phyloP scores from a whole-genome alignment of 1,140 invertebrate species.

The Bombyx mandarina region DNA sequence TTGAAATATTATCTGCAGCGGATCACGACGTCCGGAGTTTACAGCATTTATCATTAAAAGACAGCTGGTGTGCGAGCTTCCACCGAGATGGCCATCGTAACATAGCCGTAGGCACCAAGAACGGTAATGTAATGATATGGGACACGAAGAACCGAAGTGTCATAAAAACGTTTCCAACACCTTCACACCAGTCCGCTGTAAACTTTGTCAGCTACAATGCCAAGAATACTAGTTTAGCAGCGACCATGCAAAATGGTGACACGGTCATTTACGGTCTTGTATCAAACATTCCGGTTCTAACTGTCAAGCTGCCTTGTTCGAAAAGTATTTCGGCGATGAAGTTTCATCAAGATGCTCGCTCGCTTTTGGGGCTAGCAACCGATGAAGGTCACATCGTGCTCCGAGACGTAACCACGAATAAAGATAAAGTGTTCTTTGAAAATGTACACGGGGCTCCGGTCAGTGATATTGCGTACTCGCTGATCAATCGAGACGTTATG shows the following conservation, averaged over 20 bases:
- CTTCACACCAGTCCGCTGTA: conserved; percentile 44
- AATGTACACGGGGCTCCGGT: conserved; percentile 64
- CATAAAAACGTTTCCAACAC: conserved; percentile 54
- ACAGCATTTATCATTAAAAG: conserved; percentile 57
- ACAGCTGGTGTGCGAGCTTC: conserved; percentile 60
- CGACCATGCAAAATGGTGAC: conserved; percentile 59
- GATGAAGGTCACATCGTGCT: conserved; percentile 65
- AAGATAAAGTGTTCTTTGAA: conserved; percentile 61
- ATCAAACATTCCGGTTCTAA: conserved; percentile 56
- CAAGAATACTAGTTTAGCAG: conserved; percentile 62
- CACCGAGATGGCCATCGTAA: conserved; percentile 58
- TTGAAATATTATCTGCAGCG: conserved; percentile 57
- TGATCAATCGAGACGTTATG: conserved; percentile 63
- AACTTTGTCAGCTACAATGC: conserved; percentile 64
- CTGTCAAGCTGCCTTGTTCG: conserved; percentile 54
- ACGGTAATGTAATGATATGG: conserved; percentile 64
- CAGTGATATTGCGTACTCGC: conserved; percentile 60
- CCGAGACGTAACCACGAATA: conserved; percentile 60
- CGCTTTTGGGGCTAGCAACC: conserved; percentile 55
- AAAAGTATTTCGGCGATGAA: conserved; percentile 62
- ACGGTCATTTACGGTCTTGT: conserved; percentile 60
- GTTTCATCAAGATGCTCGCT: conserved; percentile 61
- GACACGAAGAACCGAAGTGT: conserved; percentile 62
- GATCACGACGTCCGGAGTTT: conserved; percentile 59
- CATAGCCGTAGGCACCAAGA: conserved; percentile 58